A percentile compares a stretch with the other conserved stretches of the same genome.
These are phyloP conservation scores for Glossosoma conforme DNA, from an alignment of 1,140 invertebrate genomes.

Conservation along the genomic window DNA sequence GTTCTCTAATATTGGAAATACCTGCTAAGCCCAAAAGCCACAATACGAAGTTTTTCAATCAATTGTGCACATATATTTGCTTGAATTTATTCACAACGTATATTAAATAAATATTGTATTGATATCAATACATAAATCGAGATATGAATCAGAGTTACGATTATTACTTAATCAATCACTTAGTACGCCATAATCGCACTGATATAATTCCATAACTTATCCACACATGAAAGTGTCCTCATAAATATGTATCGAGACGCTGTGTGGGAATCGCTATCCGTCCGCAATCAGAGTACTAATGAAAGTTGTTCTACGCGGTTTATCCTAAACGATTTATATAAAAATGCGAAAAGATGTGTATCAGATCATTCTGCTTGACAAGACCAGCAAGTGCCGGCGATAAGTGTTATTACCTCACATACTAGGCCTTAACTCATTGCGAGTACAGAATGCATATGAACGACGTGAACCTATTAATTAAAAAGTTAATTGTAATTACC, in stretches of 20 bases:
- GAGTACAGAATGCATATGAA: neutral
- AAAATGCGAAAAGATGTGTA: slow-evolving; percentile 22
- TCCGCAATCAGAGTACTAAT: neutral
- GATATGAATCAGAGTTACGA: neutral
- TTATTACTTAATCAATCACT: slow-evolving; percentile 1
- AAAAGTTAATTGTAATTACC: too few relatives aligned
- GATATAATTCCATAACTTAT: slow-evolving; percentile 28
- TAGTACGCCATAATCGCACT: too few relatives aligned
- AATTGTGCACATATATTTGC: too few relatives aligned
- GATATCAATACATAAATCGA: too few relatives aligned
- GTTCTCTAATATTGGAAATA: too few relatives aligned
- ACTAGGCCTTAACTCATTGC: neutral
- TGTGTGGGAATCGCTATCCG: slow-evolving; percentile 20
- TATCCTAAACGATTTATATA: slow-evolving; percentile 15
- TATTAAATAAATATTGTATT: too few relatives aligned
- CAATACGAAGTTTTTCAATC: too few relatives aligned
- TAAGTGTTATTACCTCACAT: slow-evolving; percentile 23
- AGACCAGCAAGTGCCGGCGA: slow-evolving; percentile 18
- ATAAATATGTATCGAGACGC: slow-evolving; percentile 24
- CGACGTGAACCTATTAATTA: too few relatives aligned
- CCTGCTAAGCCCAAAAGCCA: too few relatives aligned
- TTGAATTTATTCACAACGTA: too few relatives aligned
- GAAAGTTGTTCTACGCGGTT: slow-evolving; percentile 23
- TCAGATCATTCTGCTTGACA: slow-evolving; percentile 10
- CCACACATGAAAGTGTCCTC: slow-evolving; percentile 19